Evolutionary conservation across 1,140 invertebrate genomes (phyloP).

Genomic region (Atta colombica): DNA sequence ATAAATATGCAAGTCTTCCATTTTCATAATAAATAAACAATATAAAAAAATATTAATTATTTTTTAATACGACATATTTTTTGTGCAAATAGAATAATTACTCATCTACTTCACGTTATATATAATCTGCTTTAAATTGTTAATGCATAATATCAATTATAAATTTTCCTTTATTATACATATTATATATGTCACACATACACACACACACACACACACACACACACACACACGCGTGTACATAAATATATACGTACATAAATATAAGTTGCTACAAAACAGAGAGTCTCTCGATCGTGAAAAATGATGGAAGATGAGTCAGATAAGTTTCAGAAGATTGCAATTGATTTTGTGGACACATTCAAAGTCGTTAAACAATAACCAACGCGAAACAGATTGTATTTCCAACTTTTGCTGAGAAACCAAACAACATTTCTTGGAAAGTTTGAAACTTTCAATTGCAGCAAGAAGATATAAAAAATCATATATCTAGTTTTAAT

Average conservation of each 20-base stretch:
- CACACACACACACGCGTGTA: too few relatives aligned
- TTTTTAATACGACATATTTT: not conserved
- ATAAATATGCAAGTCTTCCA: not conserved
- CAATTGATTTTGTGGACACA: slow-evolving; percentile 41
- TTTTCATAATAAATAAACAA: too few relatives aligned
- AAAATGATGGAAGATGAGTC: not conserved
- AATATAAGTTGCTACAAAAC: not conserved
- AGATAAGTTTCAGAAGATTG: slow-evolving; percentile 7
- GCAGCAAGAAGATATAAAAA: not conserved
- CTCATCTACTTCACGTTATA: not conserved
- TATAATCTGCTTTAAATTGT: not conserved
- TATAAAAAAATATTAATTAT: not conserved
- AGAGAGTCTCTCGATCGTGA: not conserved
- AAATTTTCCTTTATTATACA: not conserved
- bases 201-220: not conserved
- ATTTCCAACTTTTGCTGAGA: not conserved
- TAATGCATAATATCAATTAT: not conserved
- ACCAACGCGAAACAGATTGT: not conserved
- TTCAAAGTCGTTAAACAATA: slow-evolving; percentile 15
- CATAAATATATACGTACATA: not conserved
- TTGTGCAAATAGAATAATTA: not conserved
- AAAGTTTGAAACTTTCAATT: not conserved
- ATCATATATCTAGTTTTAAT: not conserved
- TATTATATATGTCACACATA: not conserved
- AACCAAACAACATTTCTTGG: not conserved